Evolutionary conservation across 2,888 invertebrate genomes (phyloP).

Genomic region (Callinectes sapidus): DNA sequence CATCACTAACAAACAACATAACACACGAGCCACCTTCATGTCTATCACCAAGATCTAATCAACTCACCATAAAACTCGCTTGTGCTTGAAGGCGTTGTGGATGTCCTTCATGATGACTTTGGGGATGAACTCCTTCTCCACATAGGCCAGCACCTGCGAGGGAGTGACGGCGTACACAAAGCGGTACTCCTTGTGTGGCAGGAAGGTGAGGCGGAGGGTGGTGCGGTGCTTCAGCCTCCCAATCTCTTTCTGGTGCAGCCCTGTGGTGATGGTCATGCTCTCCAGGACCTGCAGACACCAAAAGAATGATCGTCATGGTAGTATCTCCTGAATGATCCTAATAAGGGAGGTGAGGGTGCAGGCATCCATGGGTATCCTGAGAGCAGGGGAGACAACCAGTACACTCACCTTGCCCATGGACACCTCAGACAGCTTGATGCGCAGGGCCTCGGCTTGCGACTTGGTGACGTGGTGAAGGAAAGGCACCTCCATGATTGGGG

Average conservation of each 20-base stretch:
- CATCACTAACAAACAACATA: background rate
- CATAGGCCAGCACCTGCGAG: conserved; percentile 82
- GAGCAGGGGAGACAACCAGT: background rate
- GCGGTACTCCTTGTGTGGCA: conserved; percentile 85
- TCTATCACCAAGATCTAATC: background rate
- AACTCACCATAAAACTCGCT: conserved; percentile 52
- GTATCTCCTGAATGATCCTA: background rate
- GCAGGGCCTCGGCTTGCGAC: conserved; percentile 82
- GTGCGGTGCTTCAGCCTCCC: conserved; percentile 79
- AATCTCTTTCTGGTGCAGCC: background rate
- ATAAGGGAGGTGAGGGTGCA: background rate
- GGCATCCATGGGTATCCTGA: background rate
- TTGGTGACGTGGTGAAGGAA: conserved; percentile 80
- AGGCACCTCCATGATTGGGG: conserved; percentile 97
- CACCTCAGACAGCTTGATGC: conserved; percentile 86
- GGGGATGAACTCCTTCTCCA: conserved; percentile 84
- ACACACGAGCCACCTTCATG: no score
- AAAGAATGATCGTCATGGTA: background rate
- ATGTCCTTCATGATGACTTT: conserved; percentile 76
- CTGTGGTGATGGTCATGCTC: conserved; percentile 38
- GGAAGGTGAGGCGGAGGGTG: conserved; percentile 83
- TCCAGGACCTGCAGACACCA: conserved; percentile 35
- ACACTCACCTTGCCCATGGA: conserved; percentile 83
- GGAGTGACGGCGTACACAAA: conserved; percentile 85
- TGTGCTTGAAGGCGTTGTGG: conserved; percentile 73